phyloP scores from a whole-genome alignment of 2,797 vertebrate species.

The Malurus leucopterus region DNA sequence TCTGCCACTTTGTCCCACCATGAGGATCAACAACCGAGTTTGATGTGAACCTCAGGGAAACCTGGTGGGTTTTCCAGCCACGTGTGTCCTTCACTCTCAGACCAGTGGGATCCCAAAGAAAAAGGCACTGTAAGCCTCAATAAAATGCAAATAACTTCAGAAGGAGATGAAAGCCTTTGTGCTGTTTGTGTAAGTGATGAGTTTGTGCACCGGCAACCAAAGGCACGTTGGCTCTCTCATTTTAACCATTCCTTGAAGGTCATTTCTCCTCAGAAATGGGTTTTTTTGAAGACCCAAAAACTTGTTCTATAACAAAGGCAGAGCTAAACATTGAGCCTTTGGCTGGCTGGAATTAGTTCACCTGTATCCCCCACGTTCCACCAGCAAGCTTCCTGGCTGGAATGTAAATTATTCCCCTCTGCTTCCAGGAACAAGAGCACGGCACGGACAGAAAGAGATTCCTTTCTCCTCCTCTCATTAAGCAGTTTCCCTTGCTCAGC shows the following conservation, averaged over 20 bases:
- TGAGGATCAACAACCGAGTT: background rate
- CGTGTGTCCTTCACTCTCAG: background rate
- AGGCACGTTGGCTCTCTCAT: fast-evolving
- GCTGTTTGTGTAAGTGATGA: slow-evolving; percentile 1
- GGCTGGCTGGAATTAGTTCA: slow-evolving; percentile 38
- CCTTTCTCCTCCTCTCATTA: slow-evolving; percentile 34
- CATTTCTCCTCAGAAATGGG: background rate
- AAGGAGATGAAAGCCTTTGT: slow-evolving; percentile 2
- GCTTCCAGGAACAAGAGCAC: slow-evolving; percentile 37
- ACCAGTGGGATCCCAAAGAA: background rate
- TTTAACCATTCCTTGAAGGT: slow-evolving; percentile 26
- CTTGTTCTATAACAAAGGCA: slow-evolving; percentile 5
- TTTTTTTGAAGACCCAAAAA: background rate
- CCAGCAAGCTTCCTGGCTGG: slow-evolving; percentile 11
- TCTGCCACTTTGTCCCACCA: background rate
- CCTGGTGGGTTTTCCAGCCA: background rate
- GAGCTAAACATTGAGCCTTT: slow-evolving; percentile 5
- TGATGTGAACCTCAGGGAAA: background rate
- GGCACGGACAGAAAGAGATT: background rate
- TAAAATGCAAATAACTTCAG: slow-evolving; percentile 18
- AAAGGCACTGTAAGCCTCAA: background rate
- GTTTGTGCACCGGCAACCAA: background rate
- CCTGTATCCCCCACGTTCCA: slow-evolving; percentile 18
- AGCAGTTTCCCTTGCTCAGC: slow-evolving; percentile 31
- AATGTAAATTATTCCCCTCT: slow-evolving; percentile 49